Percentiles rank a stretch among this genome's conserved stretches.
Evolutionary conservation across 2,113 vertebrate species (phyloP).

Genomic region (Chionomys nivalis): DNA sequence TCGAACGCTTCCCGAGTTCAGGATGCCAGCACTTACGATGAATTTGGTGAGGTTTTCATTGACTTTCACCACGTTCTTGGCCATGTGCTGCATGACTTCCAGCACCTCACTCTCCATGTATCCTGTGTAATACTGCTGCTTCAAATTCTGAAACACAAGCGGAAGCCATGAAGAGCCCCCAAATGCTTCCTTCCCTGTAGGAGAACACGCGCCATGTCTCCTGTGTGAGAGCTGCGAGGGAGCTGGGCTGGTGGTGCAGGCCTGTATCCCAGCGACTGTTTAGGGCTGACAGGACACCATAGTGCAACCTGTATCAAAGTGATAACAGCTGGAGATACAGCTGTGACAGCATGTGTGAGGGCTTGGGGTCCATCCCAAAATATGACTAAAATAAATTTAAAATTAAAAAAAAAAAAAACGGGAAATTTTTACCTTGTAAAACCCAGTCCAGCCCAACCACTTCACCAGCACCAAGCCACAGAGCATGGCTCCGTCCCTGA

Average conservation of each 20-base stretch:
- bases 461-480: background rate
- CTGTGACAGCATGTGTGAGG: background rate
- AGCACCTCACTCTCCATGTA: slow-evolving; percentile 89
- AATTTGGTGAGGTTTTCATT: slow-evolving; percentile 91
- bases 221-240: background rate
- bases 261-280: background rate
- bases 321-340: background rate
- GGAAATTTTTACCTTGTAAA: background rate
- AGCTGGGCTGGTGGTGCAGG: background rate
- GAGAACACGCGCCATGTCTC: background rate
- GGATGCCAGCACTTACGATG: slow-evolving; percentile 85
- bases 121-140: slow-evolving; percentile 91
- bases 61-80: slow-evolving; percentile 92
- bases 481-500: background rate
- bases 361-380: background rate
- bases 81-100: slow-evolving; percentile 92
- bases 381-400: background rate
- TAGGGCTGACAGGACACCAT: background rate
- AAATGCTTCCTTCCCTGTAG: background rate
- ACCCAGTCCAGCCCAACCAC: background rate
- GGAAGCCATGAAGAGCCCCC: background rate
- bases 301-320: background rate
- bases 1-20: background rate
- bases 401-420: background rate
- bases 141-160: slow-evolving; percentile 84